Evolutionary conservation across 2,113 vertebrate genomes (phyloP), one percentile per base, ranked within the genome.

Genomic region (Grammatotria lemairii): DNA sequence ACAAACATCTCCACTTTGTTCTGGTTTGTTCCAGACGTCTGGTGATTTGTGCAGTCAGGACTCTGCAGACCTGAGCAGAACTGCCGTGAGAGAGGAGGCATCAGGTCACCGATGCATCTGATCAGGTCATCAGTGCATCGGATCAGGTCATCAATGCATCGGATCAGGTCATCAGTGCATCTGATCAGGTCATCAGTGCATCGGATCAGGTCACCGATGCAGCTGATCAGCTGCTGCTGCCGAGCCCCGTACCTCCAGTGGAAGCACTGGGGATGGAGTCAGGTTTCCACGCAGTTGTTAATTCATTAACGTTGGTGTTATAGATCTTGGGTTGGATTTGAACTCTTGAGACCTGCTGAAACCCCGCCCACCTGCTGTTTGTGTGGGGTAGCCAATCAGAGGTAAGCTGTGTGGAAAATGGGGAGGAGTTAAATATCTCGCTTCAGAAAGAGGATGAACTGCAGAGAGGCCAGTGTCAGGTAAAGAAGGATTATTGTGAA

Each of bases 81-180:
- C 55, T 58, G 23, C 23, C 1, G 0, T 57, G 55, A 58, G 55
- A 58, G 55, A 28, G 23, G 23, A 58, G 55, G 23, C 23, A 57
- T 14, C 54, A 57, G 54, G 21, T 13, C 21, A 3, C 0, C 51
- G 10, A 3, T 9, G 40, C 42, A 45, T 6, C 12, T 0, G 42
- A 42, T 12, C 11, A 12, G 9, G 38, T 45, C 42, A 14, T 1
- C 42, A 0, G 0, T 45, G 42, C 12, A 45, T 2, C 13, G 0
- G 42, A 45, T 45, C 42, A 45, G 2, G 8, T 19, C 47, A 9
- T 9, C 47, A 0, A 0, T 47, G 42, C 14, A 19, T 0, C 45
- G 0, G 7, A 49, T 9, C 47, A 9, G 16, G 16, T 17, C 47
- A 47, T 8, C 47, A 0, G 0, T 49, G 47, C 47, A 49, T 0